Conservation (phyloP, 2,888 invertebrate species). For the Drosophila kanekoi region DNA sequence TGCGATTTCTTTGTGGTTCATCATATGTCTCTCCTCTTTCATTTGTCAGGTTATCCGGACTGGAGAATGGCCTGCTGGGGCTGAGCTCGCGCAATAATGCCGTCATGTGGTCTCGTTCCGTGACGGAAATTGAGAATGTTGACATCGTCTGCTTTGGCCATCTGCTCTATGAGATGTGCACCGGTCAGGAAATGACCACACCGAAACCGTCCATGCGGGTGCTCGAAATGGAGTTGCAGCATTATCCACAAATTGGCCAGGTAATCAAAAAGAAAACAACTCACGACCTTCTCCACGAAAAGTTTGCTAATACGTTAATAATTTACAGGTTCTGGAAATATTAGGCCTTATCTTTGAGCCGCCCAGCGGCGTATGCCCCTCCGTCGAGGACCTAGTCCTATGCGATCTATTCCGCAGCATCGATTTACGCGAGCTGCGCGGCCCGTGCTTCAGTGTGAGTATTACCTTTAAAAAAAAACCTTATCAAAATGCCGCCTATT, state of each 20-base stretch:
- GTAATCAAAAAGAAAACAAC: conserved; percentile 21
- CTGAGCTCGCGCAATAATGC: conserved; percentile 87
- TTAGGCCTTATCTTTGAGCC: conserved; percentile 92
- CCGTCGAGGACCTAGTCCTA: conserved; percentile 91
- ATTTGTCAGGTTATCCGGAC: conserved; percentile 89
- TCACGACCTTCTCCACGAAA: background rate
- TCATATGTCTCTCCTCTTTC: background rate
- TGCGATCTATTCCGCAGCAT: conserved; percentile 95
- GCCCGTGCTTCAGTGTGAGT: conserved; percentile 91
- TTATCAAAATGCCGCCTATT: too few species aligned
- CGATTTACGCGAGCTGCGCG: conserved; percentile 94
- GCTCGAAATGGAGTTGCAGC: conserved; percentile 89
- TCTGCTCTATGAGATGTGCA: conserved; percentile 96
- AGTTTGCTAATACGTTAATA: background rate
- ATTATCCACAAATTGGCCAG: conserved; percentile 89
- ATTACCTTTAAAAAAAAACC: background rate
- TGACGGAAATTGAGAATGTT: conserved; percentile 86
- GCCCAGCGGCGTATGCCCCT: conserved; percentile 88
- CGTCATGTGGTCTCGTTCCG: conserved; percentile 86
- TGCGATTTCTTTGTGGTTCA: conserved; percentile 38
- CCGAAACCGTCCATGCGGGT: conserved; percentile 91
- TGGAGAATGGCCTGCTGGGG: conserved; percentile 94
- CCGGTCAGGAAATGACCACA: conserved; percentile 92
- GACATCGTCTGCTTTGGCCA: conserved; percentile 92
- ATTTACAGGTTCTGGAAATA: conserved; percentile 89